Conservation (phyloP, 2,113 vertebrate genomes). For the Sinocyclocheilus rhinocerous region DNA sequence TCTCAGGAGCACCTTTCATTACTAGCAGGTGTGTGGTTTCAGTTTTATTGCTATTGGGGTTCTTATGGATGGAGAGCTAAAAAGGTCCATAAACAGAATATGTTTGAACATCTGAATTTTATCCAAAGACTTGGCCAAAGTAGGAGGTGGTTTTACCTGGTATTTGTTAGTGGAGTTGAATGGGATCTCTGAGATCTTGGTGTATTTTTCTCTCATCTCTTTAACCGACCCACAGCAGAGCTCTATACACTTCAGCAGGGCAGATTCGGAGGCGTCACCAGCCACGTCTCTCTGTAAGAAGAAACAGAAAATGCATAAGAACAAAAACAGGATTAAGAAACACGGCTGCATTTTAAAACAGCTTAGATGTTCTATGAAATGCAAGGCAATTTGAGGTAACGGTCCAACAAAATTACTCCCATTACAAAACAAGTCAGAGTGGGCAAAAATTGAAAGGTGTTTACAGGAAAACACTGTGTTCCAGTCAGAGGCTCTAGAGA, state of each 20-base stretch:
- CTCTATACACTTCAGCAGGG: slow-evolving; percentile 92
- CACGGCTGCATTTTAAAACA: not conserved
- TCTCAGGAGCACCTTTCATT: slow-evolving; percentile 92
- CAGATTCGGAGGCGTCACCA: slow-evolving; percentile 89
- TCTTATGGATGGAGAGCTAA: slow-evolving; percentile 89
- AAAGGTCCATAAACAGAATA: not conserved
- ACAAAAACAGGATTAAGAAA: not conserved
- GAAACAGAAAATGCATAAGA: not conserved
- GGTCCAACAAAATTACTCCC: slow-evolving; percentile 6
- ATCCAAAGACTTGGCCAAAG: not conserved
- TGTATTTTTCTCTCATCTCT: slow-evolving; percentile 52
- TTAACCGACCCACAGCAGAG: slow-evolving; percentile 81
- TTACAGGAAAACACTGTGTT: slow-evolving; percentile 31
- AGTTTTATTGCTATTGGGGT: slow-evolving; percentile 59
- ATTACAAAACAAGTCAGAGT: slow-evolving; percentile 10
- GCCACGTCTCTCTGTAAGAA: slow-evolving; percentile 84
- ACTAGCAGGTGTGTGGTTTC: slow-evolving; percentile 81
- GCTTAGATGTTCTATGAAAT: not conserved
- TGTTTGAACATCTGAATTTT: not conserved
- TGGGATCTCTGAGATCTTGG: no score
- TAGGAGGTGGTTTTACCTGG: slow-evolving; percentile 75
- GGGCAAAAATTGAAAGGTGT: slow-evolving; percentile 4
- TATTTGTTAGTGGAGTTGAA: slow-evolving; percentile 84
- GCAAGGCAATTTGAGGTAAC: not conserved
- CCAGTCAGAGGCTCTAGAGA: slow-evolving; percentile 36